Conservation (phyloP, 1,140 invertebrate species). For the Campoletis sonorensis region DNA sequence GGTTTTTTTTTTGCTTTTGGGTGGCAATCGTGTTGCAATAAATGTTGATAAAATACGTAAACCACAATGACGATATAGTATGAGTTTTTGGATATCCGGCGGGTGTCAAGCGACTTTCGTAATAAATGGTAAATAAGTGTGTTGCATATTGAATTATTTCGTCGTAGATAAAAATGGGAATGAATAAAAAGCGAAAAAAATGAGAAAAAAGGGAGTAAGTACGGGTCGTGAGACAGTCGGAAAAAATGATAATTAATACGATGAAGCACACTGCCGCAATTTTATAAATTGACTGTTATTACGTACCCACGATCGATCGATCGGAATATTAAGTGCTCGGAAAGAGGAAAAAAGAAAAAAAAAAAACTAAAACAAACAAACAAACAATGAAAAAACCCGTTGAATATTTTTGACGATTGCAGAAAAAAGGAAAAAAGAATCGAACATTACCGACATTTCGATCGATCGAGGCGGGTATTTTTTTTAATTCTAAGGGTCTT, state of each 20-base stretch:
- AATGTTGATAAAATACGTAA: neutral
- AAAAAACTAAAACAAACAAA: neutral
- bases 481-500: conserved; percentile 41
- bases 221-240: conserved; percentile 49
- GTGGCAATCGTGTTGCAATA: neutral
- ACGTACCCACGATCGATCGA: conserved; percentile 56
- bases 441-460: neutral
- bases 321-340: conserved; percentile 40
- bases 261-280: conserved; percentile 68
- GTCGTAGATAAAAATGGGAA: neutral
- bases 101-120: neutral
- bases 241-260: conserved; percentile 59
- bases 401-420: neutral
- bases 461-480: conserved; percentile 16
- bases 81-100: conserved; percentile 27
- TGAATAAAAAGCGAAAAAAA: neutral
- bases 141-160: conserved; percentile 47
- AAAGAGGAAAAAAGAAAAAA: neutral
- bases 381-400: neutral
- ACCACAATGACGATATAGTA: neutral
- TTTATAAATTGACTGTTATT: conserved; percentile 68
- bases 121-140: conserved; percentile 19
- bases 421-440: neutral
- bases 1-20: neutral
- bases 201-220: conserved; percentile 2